Conservation (phyloP, 2,797 vertebrate genomes). For the Characodon lateralis region DNA sequence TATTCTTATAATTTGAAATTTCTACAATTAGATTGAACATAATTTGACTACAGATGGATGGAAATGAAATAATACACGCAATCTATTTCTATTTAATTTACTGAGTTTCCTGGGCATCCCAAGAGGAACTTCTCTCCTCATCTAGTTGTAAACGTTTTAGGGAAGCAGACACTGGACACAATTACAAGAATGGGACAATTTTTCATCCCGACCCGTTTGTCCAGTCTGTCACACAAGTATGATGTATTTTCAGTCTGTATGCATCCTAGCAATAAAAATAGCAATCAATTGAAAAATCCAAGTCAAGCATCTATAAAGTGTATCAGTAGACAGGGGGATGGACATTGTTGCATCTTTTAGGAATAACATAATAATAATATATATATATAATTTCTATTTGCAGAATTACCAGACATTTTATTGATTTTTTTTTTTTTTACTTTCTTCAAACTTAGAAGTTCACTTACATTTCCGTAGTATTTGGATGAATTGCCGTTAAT, state of each 20-base stretch:
- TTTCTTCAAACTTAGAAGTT: slow-evolving; percentile 1
- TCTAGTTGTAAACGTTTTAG: not conserved
- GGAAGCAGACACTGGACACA: not conserved
- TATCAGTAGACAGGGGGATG: not conserved
- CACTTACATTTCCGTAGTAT: not conserved
- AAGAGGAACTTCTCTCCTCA: not conserved
- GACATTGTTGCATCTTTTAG: not conserved
- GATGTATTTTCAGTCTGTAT: not conserved
- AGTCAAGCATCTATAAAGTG: not conserved
- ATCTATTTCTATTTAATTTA: not conserved
- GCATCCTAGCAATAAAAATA: too few species aligned
- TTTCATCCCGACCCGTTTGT: not conserved
- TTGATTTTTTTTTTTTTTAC: not conserved
- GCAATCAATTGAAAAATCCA: not conserved
- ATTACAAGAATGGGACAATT: not conserved
- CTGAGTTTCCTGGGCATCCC: not conserved
- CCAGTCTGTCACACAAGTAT: too few species aligned
- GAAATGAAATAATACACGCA: not conserved
- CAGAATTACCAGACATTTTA: not conserved
- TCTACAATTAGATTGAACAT: not conserved
- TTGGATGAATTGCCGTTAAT: not conserved
- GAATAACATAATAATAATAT: not conserved
- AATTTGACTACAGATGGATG: not conserved
- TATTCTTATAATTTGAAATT: not conserved
- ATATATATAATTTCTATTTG: not conserved